These are phyloP conservation scores for Liparis tanakae DNA, from an alignment of 2,797 vertebrate species.

Conservation along the genomic window DNA sequence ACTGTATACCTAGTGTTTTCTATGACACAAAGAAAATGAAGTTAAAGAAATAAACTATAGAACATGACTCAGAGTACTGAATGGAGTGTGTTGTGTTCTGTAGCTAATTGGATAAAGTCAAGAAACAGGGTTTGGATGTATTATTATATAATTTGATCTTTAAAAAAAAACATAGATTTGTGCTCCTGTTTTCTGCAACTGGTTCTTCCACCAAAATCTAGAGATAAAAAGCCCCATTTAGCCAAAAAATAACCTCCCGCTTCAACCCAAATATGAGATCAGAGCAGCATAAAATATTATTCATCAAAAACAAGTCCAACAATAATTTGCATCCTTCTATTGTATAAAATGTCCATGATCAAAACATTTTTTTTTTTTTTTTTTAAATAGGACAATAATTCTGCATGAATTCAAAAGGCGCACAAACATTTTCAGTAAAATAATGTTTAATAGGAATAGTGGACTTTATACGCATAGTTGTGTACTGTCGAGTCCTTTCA, in stretches of 20 bases:
- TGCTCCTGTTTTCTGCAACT: background rate
- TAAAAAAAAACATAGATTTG: background rate
- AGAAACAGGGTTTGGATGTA: background rate
- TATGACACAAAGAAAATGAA: background rate
- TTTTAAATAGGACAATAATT: slow-evolving; percentile 9
- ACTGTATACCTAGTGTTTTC: background rate
- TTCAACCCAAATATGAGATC: slow-evolving; percentile 18
- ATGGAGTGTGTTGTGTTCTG: background rate
- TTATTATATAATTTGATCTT: too few relatives aligned
- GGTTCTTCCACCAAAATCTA: background rate
- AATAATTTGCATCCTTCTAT: background rate
- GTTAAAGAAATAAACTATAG: background rate
- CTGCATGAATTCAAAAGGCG: slow-evolving; percentile 4
- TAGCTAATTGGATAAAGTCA: background rate
- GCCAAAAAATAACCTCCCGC: background rate
- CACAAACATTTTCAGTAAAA: slow-evolving; percentile 34
- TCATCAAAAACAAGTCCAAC: background rate
- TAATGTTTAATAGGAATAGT: background rate
- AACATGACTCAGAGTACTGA: background rate
- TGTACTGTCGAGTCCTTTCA: slow-evolving; percentile 6
- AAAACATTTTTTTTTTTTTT: background rate
- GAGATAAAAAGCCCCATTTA: background rate
- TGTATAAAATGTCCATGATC: background rate
- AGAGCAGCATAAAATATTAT: slow-evolving; percentile 1
- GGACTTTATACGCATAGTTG: slow-evolving; percentile 41